Evolutionary conservation across 1,140 invertebrate species (phyloP), one percentile per base, ranked within the genome.

Genomic region (Heliconius eleuchia): DNA sequence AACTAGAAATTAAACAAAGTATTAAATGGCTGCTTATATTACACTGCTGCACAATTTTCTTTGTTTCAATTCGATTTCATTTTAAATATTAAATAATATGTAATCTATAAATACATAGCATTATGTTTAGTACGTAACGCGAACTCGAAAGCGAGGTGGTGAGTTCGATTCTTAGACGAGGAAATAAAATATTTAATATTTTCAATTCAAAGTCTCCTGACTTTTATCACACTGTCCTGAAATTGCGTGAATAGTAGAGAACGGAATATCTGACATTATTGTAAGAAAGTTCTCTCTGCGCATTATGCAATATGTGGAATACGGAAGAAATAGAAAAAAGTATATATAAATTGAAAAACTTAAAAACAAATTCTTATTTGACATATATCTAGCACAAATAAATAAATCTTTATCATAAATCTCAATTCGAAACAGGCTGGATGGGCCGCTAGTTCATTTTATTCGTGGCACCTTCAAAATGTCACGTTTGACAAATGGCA

Each of bases 401-500:
- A 52, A 19, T 57, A 57, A 57, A 57, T 66, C 23, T 23, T 13
- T 30, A 30, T 66, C 60, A 60, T 75, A 75, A 75, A 42, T 75
- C 55, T n/a, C 55, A 66, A 42, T 75, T 23, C 37, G 23, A 52
- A 75, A 46, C 11, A 75, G 52, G 57, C 39, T 75, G 74, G 8
- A 75, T 27, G 57, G 74, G 55, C 52, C 37, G 27, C 55, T 75
- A 75, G 66, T 16, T 76, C 66, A 76, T 23, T 76, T 73, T 66
- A 78, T 46, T 66, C 66, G 34, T 30, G 71, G 60, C 74, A 55
- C 52, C 76, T 78, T 76, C 73, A 76, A 81, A 78, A 80, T 79
- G 80, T 72, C 74, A 80, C 55, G 57, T n/a, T 75, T 83, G 82
- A 83, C 79, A 83, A 83, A 83, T 83, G 79, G 76, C 82, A 77